Evolutionary conservation across 2,888 invertebrate species (phyloP), one percentile per base, ranked within the genome.

Genomic region (Apotomis turbidana): DNA sequence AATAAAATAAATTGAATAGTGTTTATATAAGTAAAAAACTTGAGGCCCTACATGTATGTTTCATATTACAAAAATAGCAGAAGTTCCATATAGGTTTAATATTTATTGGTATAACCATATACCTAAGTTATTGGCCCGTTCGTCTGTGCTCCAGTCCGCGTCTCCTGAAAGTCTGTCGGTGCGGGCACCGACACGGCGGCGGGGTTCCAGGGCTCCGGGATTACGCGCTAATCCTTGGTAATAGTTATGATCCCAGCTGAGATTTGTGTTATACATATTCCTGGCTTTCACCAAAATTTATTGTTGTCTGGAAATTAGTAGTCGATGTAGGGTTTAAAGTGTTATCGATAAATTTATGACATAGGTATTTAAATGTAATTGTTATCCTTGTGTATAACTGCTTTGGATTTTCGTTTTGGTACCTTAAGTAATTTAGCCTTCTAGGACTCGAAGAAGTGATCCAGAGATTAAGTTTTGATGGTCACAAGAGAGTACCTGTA

Each of bases 201-300:
- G 41, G 5, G 49, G 9, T 6, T 9, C 49, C 54, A 54, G 54
- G 5, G 64, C 12, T 10, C 10, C 9, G 54, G 27, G 54, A 64
- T 64, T 55, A 64, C 10, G 6, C 12, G 6, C 5, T 63, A 63
- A 63, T 63, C 63, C 63, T 41, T 9, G 52, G n/a, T 52, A 63
- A 63, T 52, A 63, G 52, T 38, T 51, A 52, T 57, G 36, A 8
- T 59, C n/a, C n/a, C 59, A n/a, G 59, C n/a, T 41, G n/a, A 59
- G 41, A 59, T 41, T 41, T 59, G 5, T 13, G 3, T 4, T 61
- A 46, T 44, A 60, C 15, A 27, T 27, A 27, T 60, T 49, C 61
- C 12, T 41, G 13, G 27, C 49, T 61, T 49, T 49, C 10, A 49
- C 49, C 2, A 49, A 49, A 49, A 49, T 49, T 5, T 41, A 27